Evolutionary conservation across 2,113 vertebrate species (phyloP).

Genomic region (Polypterus senegalus): DNA sequence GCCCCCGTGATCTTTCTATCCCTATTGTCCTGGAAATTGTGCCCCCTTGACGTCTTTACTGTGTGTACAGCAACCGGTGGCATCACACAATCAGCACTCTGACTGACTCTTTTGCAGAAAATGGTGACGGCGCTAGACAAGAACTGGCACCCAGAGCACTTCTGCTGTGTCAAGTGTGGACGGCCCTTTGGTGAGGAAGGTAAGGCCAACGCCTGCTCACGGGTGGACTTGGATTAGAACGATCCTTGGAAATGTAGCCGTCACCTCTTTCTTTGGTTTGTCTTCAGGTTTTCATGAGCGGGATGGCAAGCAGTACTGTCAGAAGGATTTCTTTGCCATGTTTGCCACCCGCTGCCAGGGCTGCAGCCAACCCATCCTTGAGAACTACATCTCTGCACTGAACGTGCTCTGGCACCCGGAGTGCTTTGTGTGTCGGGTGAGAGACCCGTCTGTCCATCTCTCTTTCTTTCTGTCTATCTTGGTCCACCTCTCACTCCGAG

Average conservation of each 20-base stretch:
- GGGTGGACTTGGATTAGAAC: too few relatives aligned
- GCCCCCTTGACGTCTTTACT: too few relatives aligned
- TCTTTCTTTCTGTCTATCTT: too few relatives aligned
- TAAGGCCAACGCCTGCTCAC: slow-evolving; percentile 25
- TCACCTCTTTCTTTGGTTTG: background rate
- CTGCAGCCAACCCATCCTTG: slow-evolving; percentile 73
- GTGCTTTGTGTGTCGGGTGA: slow-evolving; percentile 46
- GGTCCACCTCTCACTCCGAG: background rate
- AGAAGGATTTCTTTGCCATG: slow-evolving; percentile 75
- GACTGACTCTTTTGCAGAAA: slow-evolving; percentile 46
- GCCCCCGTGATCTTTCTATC: too few relatives aligned
- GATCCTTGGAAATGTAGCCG: background rate
- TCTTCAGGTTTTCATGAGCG: slow-evolving; percentile 75
- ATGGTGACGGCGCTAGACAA: slow-evolving; percentile 83
- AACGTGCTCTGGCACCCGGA: slow-evolving; percentile 80
- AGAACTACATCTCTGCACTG: slow-evolving; percentile 86
- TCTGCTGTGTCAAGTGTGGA: slow-evolving; percentile 78
- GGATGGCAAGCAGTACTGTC: slow-evolving; percentile 77
- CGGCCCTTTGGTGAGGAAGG: slow-evolving; percentile 77
- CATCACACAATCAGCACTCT: too few relatives aligned
- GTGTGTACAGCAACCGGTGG: too few relatives aligned
- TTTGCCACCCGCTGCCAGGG: slow-evolving; percentile 57
- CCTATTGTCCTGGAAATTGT: too few relatives aligned
- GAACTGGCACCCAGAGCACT: slow-evolving; percentile 86
- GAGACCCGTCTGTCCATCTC: background rate